These are phyloP conservation scores for Nylanderia fulva DNA, from an alignment of 1,140 invertebrate species.

Conservation along the genomic window DNA sequence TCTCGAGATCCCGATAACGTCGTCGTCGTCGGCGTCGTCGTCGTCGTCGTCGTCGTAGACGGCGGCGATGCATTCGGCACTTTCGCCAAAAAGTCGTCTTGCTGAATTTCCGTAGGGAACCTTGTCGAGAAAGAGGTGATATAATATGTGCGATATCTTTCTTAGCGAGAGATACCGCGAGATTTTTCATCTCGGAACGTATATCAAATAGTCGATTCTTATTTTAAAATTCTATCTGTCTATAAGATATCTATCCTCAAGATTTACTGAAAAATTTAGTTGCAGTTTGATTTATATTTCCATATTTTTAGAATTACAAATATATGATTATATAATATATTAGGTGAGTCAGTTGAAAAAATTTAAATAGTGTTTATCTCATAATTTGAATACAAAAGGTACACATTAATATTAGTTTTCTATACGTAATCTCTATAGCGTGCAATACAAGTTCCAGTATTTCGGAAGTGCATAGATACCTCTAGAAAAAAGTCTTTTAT, in stretches of 20 bases:
- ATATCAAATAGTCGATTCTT: neutral
- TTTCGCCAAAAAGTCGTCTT: conserved; percentile 34
- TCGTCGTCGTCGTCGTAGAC: neutral
- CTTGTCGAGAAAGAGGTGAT: conserved; percentile 10
- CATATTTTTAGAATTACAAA: neutral
- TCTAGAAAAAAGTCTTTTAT: too few species aligned
- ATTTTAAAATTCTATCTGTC: neutral
- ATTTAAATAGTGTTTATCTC: too few species aligned
- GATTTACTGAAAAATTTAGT: neutral
- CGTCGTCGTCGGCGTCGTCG: neutral
- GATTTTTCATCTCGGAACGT: neutral
- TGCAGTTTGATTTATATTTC: neutral
- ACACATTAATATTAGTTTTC: too few species aligned
- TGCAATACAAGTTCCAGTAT: too few species aligned
- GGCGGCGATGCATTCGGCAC: conserved; percentile 19
- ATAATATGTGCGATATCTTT: conserved; percentile 6
- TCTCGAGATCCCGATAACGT: neutral
- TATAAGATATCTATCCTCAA: neutral
- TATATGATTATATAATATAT: too few species aligned
- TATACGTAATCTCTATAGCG: too few species aligned
- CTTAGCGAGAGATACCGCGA: neutral
- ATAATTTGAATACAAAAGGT: too few species aligned
- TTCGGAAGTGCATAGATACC: too few species aligned
- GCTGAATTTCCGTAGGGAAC: conserved; percentile 35
- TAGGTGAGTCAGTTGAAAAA: too few species aligned